Evolutionary conservation across 2,113 vertebrate species (phyloP).

Genomic region (Bolborhynchus lineola): DNA sequence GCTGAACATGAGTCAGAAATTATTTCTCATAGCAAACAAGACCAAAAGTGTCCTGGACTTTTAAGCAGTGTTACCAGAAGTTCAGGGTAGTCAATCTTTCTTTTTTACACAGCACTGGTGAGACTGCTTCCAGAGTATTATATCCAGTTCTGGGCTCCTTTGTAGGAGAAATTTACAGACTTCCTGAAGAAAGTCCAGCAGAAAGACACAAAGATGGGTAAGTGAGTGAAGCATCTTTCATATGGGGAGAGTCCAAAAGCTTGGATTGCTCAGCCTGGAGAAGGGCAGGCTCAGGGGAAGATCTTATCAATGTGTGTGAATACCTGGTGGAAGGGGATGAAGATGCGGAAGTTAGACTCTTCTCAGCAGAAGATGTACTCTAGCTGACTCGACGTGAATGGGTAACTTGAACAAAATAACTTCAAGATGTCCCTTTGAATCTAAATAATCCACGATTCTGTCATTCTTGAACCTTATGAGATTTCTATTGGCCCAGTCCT

Average conservation of each 20-base stretch:
- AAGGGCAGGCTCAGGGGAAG: background rate
- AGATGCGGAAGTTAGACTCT: background rate
- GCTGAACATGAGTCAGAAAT: background rate
- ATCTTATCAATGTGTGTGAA: background rate
- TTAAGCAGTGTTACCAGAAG: background rate
- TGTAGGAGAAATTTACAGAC: background rate
- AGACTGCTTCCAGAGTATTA: rapidly evolving
- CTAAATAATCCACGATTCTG: background rate
- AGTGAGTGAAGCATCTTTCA: background rate
- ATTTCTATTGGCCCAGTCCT: background rate
- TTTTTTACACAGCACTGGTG: background rate
- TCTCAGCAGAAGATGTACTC: background rate
- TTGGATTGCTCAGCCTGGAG: background rate
- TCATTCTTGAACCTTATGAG: background rate
- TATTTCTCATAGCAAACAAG: background rate
- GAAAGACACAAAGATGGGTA: background rate
- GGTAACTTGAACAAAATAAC: background rate
- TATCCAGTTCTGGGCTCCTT: background rate
- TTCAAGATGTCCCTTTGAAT: background rate
- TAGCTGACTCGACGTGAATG: background rate
- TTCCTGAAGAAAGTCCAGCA: background rate
- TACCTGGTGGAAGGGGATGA: background rate
- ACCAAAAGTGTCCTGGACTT: background rate
- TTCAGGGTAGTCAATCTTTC: background rate
- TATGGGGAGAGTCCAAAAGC: background rate